Conservation (phyloP, 1,140 invertebrate species). For the Tetraneura akinire region DNA sequence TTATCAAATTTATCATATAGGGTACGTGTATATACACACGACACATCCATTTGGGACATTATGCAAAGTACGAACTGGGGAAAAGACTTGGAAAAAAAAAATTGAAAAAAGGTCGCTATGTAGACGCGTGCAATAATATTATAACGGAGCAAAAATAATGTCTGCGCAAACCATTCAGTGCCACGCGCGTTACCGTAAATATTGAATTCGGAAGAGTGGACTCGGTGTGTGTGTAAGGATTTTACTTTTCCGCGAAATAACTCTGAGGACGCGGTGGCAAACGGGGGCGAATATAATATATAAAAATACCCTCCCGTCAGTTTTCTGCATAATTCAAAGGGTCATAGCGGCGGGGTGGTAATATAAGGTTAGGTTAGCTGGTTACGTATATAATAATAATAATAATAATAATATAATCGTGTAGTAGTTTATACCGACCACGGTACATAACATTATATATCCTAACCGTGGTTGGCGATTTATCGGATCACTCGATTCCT, state of each 20-base stretch:
- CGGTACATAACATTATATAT: no score
- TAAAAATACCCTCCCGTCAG: background rate
- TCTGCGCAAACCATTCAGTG: background rate
- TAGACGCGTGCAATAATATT: slow-evolving; percentile 12
- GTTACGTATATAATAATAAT: no score
- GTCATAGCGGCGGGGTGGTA: background rate
- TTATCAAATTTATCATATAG: slow-evolving; percentile 31
- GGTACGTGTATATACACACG: no score
- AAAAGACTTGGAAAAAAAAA: background rate
- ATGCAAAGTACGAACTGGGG: background rate
- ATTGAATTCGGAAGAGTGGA: slow-evolving; percentile 40
- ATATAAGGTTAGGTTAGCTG: background rate
- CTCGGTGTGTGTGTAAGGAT: slow-evolving; percentile 3
- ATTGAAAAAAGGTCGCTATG: slow-evolving; percentile 1
- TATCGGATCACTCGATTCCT: slow-evolving; percentile 21
- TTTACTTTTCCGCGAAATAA: background rate
- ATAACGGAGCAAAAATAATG: slow-evolving; percentile 4
- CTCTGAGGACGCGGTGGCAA: no score
- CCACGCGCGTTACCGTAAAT: slow-evolving; percentile 21
- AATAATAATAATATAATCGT: no score
- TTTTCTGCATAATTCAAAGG: slow-evolving; percentile 31
- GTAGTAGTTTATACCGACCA: no score
- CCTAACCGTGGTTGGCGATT: background rate
- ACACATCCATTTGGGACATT: slow-evolving; percentile 25
- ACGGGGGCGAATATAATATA: background rate